Evolutionary conservation across 2,113 vertebrate species (phyloP), one percentile per base, ranked within the genome.

Genomic region (Pterocles gutturalis): DNA sequence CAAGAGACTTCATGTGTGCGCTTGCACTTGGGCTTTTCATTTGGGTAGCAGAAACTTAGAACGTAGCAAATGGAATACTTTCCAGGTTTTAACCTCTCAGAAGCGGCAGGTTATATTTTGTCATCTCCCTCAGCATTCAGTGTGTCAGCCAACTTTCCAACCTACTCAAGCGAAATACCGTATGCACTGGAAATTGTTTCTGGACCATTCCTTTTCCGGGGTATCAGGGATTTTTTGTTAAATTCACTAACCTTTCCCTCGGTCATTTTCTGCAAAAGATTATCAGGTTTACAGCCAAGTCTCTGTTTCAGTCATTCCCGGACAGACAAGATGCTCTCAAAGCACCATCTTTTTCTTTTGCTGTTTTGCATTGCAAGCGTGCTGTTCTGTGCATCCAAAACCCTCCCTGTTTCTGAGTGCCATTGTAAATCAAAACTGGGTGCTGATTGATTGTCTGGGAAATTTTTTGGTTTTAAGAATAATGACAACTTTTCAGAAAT

Each of bases 121-220:
- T 96, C 71, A 70, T 94, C 93, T 97, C 88, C 61, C 97, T 96
- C 92, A 96, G 94, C 79, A 64, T 90, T 93, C 81, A 33, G 24
- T 43, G 49, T 54, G 41, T 89, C 90, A 97, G 97, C 91, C 97
- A 98, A 96, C 86, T 98, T 98, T 98, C 98, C 98, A 97, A 70
- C 93, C 53, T 95, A 21, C 92, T 93, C 97, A 97, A 98, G 54
- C 18, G 95, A 98, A 98, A 97, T 96, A 93, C 90, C 93, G 94
- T 98, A 93, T 98, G 97, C 94, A 80, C 71, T 98, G 97, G 84
- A 98, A 98, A 97, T 98, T 97, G 97, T 90, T 97, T 89, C 93
- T 31, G 91, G 57, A 95, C 89, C 87, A 83, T 96, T 97, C 60
- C 1, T 94, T 92, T 97, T 86, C 53, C 45, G 21, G 49, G 70